Evolutionary conservation across 2,797 vertebrate species (phyloP), one percentile per base, ranked within the genome.

Genomic region (Hyperoplus lanceolatus): DNA sequence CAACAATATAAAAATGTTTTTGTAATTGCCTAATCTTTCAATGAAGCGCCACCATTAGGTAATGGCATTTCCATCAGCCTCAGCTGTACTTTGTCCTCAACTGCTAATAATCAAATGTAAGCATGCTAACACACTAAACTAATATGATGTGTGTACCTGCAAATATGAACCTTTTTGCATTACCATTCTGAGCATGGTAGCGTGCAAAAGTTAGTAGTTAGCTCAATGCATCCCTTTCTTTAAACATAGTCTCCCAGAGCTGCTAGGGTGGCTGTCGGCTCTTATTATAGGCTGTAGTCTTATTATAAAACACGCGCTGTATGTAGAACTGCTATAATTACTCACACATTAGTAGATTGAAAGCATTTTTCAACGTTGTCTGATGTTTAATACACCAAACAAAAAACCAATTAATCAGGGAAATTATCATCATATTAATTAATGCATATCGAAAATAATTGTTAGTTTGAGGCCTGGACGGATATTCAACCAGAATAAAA

Each of bases 151-250:
- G 42, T 1, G 1, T 39, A 41, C 48, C 6, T 58, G 55, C 43
- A 45, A 56, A 39, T 16, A 50, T 39, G 5, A 21, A 12, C 10
- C 11, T 39, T 16, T 65, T 18, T 41, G 38, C 48, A 39, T 51
- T 54, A 15, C 8, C 14, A 66, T 0, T 42, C 8, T 49, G n/a
- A 55, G 21, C 43, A 11, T 49, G 14, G n/a, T 18, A 21, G 29
- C 16, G 3, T 42, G 38, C 50, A 48, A 14, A 70, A 56, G 65
- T 56, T 64, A 49, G 13, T 49, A 36, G 57, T 65, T n/a, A 41
- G 21, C 41, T 61, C 55, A 60, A 2, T 16, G 16, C 6, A 39
- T 12, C 41, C 2, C 4, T 46, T 18, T 62, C 7, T 0, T 7
- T 18, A 14, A 62, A 29, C 29, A 29, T 29, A 29, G 29, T 2